Conservation (phyloP, 2,888 invertebrate species). For the Sisyra terminalis region DNA sequence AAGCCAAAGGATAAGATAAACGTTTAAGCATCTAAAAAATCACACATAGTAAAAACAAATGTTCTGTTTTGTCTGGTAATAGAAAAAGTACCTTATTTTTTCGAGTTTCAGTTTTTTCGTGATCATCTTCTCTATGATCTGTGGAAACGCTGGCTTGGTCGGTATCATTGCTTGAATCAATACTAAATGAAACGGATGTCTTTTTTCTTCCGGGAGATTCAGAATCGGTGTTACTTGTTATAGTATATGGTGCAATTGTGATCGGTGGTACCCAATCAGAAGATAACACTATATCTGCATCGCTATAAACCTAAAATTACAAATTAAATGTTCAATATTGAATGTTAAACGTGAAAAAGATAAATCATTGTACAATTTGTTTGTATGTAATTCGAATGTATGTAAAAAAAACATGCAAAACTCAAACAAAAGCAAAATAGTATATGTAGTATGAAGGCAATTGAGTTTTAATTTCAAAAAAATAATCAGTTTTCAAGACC, state of each 20-base stretch:
- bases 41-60: neutral
- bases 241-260: slow-evolving; percentile 52
- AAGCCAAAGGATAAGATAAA: slow-evolving; percentile 77
- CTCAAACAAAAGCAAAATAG: too few species aligned
- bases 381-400: too few species aligned
- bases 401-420: too few species aligned
- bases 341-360: too few species aligned
- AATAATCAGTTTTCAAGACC: too few species aligned
- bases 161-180: slow-evolving; percentile 39
- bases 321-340: slow-evolving; percentile 3
- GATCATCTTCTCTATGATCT: slow-evolving; percentile 34
- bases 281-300: slow-evolving; percentile 74
- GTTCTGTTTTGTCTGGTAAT: neutral
- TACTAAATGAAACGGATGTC: slow-evolving; percentile 53
- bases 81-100: slow-evolving; percentile 64
- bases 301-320: slow-evolving; percentile 49
- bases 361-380: too few species aligned
- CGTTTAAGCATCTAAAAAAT: slow-evolving; percentile 71
- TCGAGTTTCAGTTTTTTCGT: slow-evolving; percentile 40
- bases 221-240: slow-evolving; percentile 40
- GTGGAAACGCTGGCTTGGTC: slow-evolving; percentile 25
- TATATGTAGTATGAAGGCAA: too few species aligned
- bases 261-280: slow-evolving; percentile 79
- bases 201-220: slow-evolving; percentile 39
- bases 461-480: too few species aligned